Base-by-base conservation (phyloP, 2,113 vertebrate species). In the Panurus biarmicus region DNA sequence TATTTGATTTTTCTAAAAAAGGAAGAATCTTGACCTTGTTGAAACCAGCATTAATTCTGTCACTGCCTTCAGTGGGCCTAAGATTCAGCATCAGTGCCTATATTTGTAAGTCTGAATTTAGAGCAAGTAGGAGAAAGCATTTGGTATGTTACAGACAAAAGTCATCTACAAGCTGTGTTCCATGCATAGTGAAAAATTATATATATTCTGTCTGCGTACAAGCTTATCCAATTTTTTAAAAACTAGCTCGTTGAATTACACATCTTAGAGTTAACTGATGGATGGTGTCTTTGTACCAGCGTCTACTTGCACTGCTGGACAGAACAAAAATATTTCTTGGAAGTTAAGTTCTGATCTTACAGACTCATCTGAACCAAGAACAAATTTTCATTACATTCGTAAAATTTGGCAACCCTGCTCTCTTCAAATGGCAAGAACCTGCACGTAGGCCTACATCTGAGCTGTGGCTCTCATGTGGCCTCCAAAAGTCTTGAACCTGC, bases 121-220 rank as follows among this genome's bases (percentile, higher is more conserved):
- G 92, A 92, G 93, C 62, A 85, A 93, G 94, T 90, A 95, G 94
- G 85, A 96, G 92, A 95, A 93, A 85, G 61, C 90, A 92, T 92
- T 90, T 94, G 79, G 79, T 86, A 71, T 48, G 53, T 56, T 84
- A 74, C 65, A 94, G 90, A 88, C 33, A 83, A 70, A 96, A 96
- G 87, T 17, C 22, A 47, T 86, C 90, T 84, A 54, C 76, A 89
- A 84, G 86, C 88, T 77, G 65, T 80, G 80, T 56, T 93, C 87
- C 57, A 48, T 36, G 79, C 16, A 28, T 6, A 74, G 24, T 36
- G 69, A 88, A 86, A 91, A 69, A 74, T 36, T 3, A 47, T 51
- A 70, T 25, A 31, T 85, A 89, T 87, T 72, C 53, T 12, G 1
- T 76, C 79, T 76, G 42, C 47, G 80, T 28, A 54, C 4, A 40